Evolutionary conservation across 1,140 invertebrate species (phyloP), one percentile per base, ranked within the genome.

Genomic region (Anastrepha ludens): DNA sequence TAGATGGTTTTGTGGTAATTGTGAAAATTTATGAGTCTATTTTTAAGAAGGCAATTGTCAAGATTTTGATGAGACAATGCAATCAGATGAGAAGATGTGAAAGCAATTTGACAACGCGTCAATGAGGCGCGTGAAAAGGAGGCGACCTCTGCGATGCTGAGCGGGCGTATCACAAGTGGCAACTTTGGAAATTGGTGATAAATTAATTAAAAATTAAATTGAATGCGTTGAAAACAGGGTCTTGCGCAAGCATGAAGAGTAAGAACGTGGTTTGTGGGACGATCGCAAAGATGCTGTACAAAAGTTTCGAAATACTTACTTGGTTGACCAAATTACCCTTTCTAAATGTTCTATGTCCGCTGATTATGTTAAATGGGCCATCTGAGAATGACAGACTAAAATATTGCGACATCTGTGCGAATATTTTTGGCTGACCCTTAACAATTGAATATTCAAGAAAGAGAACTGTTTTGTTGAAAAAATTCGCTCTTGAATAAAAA

Each of bases 141-240:
- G 47, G 17, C 74, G 74, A 81, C 74, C 47, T 78, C 74, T 78
- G 47, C 74, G 20, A 20, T 15, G 44, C n/a, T n/a, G 20, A 11
- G n/a, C 17, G 44, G 5, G 47, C 44, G 44, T 78, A 17, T 8
- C n/a, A 62, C 60, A 62, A 62, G 60, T 62, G 60, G 41, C 41
- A 15, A 7, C n/a, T 4, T 20, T 55, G 47, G 50, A 55, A 81
- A 58, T 81, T 29, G 74, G 90, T 90, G 90, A 91, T 91, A 91
- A 91, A 91, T 91, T 91, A 91, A 91, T 91, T 91, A 91, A 91
- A 90, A 91, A 91, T 62, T 90, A 81, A 47, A 91, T 89, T 91
- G 90, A 90, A 90, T 91, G 86, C 90, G 88, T 90, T 89, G 20
- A n/a, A 55, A 81, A 81, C 47, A 81, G 74, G 74, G 74, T 55